Conservation (phyloP, 2,797 vertebrate species). For the Hyperoplus lanceolatus region DNA sequence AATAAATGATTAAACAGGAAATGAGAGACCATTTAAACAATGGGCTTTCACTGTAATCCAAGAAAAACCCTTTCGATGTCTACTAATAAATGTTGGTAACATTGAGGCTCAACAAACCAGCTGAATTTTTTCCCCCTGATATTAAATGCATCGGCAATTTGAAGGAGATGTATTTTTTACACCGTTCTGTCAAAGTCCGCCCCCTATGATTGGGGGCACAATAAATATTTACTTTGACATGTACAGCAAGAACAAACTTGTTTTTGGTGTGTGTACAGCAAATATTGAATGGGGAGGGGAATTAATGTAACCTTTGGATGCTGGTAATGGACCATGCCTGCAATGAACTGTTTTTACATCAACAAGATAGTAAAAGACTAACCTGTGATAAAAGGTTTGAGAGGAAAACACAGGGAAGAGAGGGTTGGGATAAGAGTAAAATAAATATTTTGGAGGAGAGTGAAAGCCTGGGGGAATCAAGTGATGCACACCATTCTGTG, state of each 20-base stretch:
- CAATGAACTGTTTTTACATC: slow-evolving; percentile 16
- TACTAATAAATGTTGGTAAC: too few relatives aligned
- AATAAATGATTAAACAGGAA: slow-evolving; percentile 12
- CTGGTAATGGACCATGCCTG: background rate
- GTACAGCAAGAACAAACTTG: slow-evolving; percentile 16
- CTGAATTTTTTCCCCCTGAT: background rate
- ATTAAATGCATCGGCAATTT: slow-evolving; percentile 19
- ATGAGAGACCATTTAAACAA: background rate
- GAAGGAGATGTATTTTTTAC: background rate
- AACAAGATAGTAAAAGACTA: background rate
- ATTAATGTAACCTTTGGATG: slow-evolving; percentile 10
- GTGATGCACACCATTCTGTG: slow-evolving; percentile 44
- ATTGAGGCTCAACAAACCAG: background rate
- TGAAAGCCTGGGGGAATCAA: slow-evolving; percentile 27
- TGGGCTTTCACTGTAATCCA: background rate
- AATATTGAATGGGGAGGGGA: slow-evolving; percentile 38
- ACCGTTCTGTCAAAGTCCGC: slow-evolving; percentile 39
- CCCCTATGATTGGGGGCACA: slow-evolving; percentile 40
- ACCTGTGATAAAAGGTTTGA: slow-evolving; percentile 9
- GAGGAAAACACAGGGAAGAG: slow-evolving; percentile 6
- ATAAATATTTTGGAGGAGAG: slow-evolving; percentile 14
- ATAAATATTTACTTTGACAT: slow-evolving; percentile 64
- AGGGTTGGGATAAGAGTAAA: background rate
- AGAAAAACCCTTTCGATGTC: background rate
- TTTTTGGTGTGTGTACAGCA: slow-evolving; percentile 17